Base-by-base conservation (phyloP, 2,888 invertebrate species). In the Sylvicola cinctus region DNA sequence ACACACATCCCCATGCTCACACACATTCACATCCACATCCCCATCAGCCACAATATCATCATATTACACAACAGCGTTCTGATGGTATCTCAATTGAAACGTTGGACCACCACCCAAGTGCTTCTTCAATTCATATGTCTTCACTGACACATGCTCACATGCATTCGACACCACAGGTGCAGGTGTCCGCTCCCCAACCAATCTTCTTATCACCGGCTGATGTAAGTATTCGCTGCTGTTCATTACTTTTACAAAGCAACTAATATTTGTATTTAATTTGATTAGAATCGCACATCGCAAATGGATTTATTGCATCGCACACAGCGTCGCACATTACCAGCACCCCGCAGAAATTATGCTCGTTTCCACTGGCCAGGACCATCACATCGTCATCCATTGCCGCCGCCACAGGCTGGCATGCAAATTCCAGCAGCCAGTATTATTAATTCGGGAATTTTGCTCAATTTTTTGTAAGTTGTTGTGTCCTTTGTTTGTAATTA, bases 391-490 rank as follows among this genome's bases (percentile, higher is more conserved):
- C 41, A 46, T 36, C 45, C 45, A 27, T 44, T 52, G 42, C 48
- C 58, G 51, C 58, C 54, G 46, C 44, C 47, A 34, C 44, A 46
- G 44, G 50, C 58, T 42, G 50, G 52, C 16, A 43, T 62, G 54
- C 67, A 68, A 34, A 56, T 55, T 38, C 49, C 60, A 37, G 34
- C 37, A 8, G 46, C 49, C 7, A 58, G 57, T 36, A 60, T 66
- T 29, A 63, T 65, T 36, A 77, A 77, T 58, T 71, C 76, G 38
- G 77, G 77, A 48, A 74, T 88, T 62, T 69, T 88, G 50, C 66
- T 88, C 38, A 87, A 88, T 60, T 81, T 90, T 63, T 65, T 81
- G 66, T 71, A 57, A 61, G 65, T 52, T 23, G 20, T n/a, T n/a
- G n/a, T n/a, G n/a, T n/a, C n/a, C n/a, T n/a, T n/a, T n/a, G n/a